Percentiles rank a stretch among this genome's conserved stretches.
phyloP scores from a whole-genome alignment of 1,140 invertebrate species.

The Papilio glaucus region DNA sequence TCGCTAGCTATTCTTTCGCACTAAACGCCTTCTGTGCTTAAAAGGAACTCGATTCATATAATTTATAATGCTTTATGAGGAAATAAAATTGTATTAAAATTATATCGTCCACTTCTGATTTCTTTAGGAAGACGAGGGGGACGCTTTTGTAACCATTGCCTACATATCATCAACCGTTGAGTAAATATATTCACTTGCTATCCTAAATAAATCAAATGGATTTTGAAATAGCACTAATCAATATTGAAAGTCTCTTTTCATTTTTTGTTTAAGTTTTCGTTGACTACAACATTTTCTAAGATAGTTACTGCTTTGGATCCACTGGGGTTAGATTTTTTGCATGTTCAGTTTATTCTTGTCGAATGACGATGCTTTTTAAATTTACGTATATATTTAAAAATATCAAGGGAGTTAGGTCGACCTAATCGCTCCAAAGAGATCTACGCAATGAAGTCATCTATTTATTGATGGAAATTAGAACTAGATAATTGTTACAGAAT shows the following conservation, averaged over 20 bases:
- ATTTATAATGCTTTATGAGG: not conserved
- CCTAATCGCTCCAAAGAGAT: constrained; percentile 72
- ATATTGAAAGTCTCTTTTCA: constrained; percentile 47
- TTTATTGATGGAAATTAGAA: constrained; percentile 78
- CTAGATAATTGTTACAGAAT: constrained; percentile 74
- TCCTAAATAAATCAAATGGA: too few species aligned
- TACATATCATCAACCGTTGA: not conserved
- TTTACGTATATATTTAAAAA: constrained; percentile 37
- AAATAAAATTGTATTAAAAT: not conserved
- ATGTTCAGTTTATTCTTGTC: constrained; percentile 13
- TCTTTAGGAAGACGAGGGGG: too few species aligned
- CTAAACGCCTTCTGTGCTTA: not conserved
- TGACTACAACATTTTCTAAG: not conserved
- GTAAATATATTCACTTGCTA: too few species aligned
- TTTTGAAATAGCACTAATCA: constrained; percentile 61
- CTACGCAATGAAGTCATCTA: constrained; percentile 76
- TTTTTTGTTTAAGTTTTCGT: constrained; percentile 6
- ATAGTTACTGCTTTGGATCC: not conserved
- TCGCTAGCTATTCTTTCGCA: constrained; percentile 20
- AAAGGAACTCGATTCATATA: not conserved
- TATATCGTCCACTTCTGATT: too few species aligned
- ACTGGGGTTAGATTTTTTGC: not conserved
- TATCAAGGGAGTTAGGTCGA: constrained; percentile 46
- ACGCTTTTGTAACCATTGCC: not conserved
- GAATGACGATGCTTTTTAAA: constrained; percentile 43